phyloP scores from a whole-genome alignment of 2,113 vertebrate species.

The Tyto alba region DNA sequence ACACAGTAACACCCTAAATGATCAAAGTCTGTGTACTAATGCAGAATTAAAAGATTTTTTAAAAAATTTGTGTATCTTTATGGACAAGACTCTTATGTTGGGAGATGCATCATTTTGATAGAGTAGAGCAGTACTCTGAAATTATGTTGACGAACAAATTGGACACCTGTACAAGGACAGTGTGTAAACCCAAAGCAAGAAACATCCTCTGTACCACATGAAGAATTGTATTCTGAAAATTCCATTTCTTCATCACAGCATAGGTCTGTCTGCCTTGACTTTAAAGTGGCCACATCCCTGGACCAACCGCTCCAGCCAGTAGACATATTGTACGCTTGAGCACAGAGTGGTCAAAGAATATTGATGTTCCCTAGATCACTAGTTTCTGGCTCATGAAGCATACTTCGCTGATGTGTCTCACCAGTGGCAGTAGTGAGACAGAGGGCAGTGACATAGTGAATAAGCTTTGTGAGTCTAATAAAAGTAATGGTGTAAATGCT shows the following conservation, averaged over 20 bases:
- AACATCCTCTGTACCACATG: not conserved
- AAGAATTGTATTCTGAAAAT: not conserved
- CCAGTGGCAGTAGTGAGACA: not conserved
- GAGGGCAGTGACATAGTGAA: not conserved
- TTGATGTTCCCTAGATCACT: not conserved
- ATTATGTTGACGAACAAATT: not conserved
- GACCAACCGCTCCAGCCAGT: not conserved
- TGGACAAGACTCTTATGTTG: not conserved
- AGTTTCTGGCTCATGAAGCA: not conserved
- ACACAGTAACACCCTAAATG: not conserved
- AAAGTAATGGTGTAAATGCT: not conserved
- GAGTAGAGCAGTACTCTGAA: not conserved
- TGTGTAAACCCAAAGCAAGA: not conserved
- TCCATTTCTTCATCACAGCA: not conserved
- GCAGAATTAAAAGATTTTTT: not conserved
- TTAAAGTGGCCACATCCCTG: not conserved
- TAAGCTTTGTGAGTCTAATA: not conserved
- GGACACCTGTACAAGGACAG: not conserved
- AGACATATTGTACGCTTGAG: accelerated
- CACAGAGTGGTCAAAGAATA: not conserved
- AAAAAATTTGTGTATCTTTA: not conserved
- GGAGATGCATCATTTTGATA: not conserved
- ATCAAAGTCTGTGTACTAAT: not conserved
- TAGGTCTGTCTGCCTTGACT: not conserved
- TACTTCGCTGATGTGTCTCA: not conserved